phyloP scores from a whole-genome alignment of 2,888 invertebrate genomes.

The Cheilosia urbana region DNA sequence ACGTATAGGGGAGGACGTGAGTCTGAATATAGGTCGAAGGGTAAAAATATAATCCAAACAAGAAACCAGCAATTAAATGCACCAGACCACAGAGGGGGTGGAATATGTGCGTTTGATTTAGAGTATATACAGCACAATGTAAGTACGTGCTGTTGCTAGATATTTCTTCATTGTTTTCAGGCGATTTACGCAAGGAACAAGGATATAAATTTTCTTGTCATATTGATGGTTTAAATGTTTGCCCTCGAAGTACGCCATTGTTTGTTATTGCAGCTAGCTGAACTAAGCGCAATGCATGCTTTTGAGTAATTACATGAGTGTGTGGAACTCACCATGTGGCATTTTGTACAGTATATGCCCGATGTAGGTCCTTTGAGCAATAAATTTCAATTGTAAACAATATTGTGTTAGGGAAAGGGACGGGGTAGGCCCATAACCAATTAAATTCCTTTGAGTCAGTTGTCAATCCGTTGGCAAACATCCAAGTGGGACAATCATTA shows the following conservation, averaged over 20 bases:
- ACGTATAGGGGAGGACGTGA: slow-evolving; percentile 21
- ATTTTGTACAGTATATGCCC: not conserved
- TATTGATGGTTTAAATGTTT: slow-evolving; percentile 44
- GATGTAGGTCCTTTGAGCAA: not conserved
- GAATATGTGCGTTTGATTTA: slow-evolving; percentile 42
- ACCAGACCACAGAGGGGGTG: slow-evolving; percentile 32
- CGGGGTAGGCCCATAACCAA: not conserved
- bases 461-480: slow-evolving; percentile 1
- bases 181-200: not conserved
- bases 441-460: slow-evolving; percentile 2
- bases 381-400: slow-evolving; percentile 3
- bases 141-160: slow-evolving; percentile 32
- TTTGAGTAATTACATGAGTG: slow-evolving; percentile 45
- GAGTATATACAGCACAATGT: slow-evolving; percentile 14
- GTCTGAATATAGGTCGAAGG: slow-evolving; percentile 72
- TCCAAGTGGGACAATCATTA: not conserved
- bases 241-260: slow-evolving; percentile 5
- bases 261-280: slow-evolving; percentile 11
- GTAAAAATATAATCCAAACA: slow-evolving; percentile 50
- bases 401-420: not conserved
- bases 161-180: slow-evolving; percentile 8
- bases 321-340: slow-evolving; percentile 45
- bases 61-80: slow-evolving; percentile 60
- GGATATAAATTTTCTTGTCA: slow-evolving; percentile 52
- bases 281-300: slow-evolving; percentile 43